Evolutionary conservation across 1,140 invertebrate genomes (phyloP).

Genomic region (Eciton burchellii): DNA sequence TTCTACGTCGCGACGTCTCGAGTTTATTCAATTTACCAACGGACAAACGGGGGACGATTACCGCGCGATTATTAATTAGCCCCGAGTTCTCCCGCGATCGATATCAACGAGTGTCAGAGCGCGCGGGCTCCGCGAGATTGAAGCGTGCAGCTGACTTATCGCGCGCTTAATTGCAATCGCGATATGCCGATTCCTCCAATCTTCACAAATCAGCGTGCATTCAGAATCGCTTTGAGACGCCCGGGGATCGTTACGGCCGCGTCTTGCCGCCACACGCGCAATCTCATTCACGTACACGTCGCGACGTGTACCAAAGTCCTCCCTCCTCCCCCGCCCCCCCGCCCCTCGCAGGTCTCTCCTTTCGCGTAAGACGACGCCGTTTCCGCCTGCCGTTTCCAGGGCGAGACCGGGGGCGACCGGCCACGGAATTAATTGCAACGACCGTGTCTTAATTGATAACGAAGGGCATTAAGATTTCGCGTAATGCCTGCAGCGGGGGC

Average conservation of each 20-base stretch:
- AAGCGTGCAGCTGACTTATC: conserved; percentile 28
- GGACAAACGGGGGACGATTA: not conserved
- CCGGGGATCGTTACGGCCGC: conserved; percentile 50
- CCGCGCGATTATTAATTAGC: not conserved
- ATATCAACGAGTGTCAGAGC: not conserved
- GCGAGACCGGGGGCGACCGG: conserved; percentile 59
- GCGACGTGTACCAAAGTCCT: conserved; percentile 14
- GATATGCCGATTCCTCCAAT: not conserved
- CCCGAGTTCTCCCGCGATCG: not conserved
- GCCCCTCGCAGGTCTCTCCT: too few species aligned
- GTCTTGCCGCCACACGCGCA: conserved; percentile 1
- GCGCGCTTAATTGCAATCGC: conserved; percentile 26
- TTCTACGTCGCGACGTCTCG: not conserved
- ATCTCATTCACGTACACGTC: conserved; percentile 49
- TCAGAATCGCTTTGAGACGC: conserved; percentile 22
- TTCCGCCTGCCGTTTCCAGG: conserved; percentile 82
- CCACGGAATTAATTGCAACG: conserved; percentile 82
- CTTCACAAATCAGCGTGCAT: conserved; percentile 49
- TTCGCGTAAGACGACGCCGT: conserved; percentile 70
- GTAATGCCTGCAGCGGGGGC: conserved; percentile 49
- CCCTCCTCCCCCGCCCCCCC: too few species aligned
- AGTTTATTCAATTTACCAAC: not conserved
- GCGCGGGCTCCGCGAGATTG: conserved; percentile 4
- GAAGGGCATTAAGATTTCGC: conserved; percentile 79
- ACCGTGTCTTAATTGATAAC: conserved; percentile 84